A percentile compares a stretch with the other conserved stretches of the same genome.
Conservation (phyloP, 2,888 invertebrate genomes). For the Muscina levida region DNA sequence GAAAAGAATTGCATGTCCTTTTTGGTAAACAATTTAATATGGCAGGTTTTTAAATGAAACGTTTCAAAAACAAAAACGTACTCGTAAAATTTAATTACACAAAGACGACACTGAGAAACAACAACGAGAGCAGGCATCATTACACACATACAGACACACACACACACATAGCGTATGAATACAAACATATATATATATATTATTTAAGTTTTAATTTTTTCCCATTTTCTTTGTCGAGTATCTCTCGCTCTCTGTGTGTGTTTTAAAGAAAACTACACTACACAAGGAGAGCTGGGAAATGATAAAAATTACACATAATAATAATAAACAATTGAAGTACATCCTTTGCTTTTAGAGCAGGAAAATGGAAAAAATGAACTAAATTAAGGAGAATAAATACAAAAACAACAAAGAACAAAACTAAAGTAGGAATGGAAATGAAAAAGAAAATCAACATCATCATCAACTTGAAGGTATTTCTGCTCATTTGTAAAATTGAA, state of each 20-base stretch:
- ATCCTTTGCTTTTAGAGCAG: conserved; percentile 5
- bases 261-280: neutral
- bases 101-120: conserved; percentile 14
- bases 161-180: neutral
- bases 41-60: conserved; percentile 3
- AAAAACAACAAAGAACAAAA: conserved; percentile 30
- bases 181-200: neutral
- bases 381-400: conserved; percentile 34
- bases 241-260: neutral
- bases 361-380: conserved; percentile 30
- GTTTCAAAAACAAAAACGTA: neutral
- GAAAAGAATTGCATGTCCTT: neutral
- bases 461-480: conserved; percentile 56
- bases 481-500: conserved; percentile 62
- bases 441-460: conserved; percentile 8
- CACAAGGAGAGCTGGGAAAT: conserved; percentile 1
- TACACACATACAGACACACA: conserved; percentile 20
- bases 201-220: too few relatives aligned
- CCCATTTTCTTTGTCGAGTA: conserved; percentile 1
- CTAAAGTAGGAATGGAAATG: neutral
- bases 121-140: conserved; percentile 2
- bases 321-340: conserved; percentile 39
- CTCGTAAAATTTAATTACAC: conserved; percentile 5
- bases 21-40: neutral
- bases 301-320: conserved; percentile 39